These are phyloP conservation scores for Anolis sagrei DNA, from an alignment of 2,113 vertebrate species.

Conservation along the genomic window DNA sequence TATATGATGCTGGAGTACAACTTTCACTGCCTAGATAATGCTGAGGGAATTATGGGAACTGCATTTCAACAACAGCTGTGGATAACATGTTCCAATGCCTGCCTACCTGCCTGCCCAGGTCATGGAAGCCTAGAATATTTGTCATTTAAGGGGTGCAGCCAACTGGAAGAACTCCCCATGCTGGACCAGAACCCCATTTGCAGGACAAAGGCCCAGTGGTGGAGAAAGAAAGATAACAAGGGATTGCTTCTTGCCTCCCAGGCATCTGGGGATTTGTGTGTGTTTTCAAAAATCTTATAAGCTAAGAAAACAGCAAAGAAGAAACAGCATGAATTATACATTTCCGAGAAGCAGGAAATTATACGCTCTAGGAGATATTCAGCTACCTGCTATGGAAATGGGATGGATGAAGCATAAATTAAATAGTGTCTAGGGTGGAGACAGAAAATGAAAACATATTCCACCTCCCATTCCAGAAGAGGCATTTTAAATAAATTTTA, in stretches of 20 bases:
- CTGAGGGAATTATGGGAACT: neutral
- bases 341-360: slow-evolving; percentile 32
- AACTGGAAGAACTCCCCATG: neutral
- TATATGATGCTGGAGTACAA: neutral
- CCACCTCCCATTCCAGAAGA: slow-evolving; percentile 9
- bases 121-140: neutral
- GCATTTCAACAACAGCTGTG: neutral
- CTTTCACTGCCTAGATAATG: neutral
- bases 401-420: slow-evolving; percentile 18
- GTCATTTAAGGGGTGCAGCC: neutral
- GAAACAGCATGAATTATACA: slow-evolving; percentile 31
- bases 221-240: neutral
- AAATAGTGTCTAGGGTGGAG: slow-evolving; percentile 27
- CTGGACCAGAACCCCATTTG: neutral
- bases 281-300: slow-evolving; percentile 11
- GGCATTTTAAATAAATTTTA: slow-evolving; percentile 14
- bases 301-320: slow-evolving; percentile 14
- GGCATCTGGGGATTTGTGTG: slow-evolving; percentile 1
- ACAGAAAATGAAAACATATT: slow-evolving; percentile 39
- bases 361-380: slow-evolving; percentile 34
- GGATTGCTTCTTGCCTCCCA: slow-evolving; percentile 42
- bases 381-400: slow-evolving; percentile 40
- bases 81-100: neutral
- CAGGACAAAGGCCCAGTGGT: neutral
- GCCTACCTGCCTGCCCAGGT: neutral